A percentile compares a stretch with the other conserved stretches of the same genome.
Evolutionary conservation across 2,113 vertebrate genomes (phyloP).

Genomic region (Bubalus kerabau): DNA sequence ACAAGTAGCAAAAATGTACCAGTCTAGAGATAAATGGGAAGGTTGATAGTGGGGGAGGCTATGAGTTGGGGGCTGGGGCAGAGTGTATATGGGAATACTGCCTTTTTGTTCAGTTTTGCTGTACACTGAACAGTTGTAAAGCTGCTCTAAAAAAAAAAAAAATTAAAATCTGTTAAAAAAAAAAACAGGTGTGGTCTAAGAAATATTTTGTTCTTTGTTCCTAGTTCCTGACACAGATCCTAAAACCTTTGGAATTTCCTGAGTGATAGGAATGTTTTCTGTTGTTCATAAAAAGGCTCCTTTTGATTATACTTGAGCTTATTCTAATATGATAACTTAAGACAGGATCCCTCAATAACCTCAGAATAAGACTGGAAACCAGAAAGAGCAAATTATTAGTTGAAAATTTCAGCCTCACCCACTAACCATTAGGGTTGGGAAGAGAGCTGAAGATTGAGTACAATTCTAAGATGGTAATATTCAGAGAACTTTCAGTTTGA

Average conservation of each 20-base stretch:
- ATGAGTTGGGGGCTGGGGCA: rapidly evolving
- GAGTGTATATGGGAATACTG: neutral
- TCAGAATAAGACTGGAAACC: neutral
- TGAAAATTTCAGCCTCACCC: neutral
- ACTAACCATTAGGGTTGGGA: neutral
- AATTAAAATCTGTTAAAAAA: neutral
- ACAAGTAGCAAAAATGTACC: neutral
- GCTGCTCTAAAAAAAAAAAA: neutral
- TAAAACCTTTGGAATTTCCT: neutral
- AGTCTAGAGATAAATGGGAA: neutral
- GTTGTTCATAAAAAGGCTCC: neutral
- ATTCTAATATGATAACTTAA: neutral
- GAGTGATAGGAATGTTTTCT: neutral
- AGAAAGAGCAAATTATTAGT: neutral
- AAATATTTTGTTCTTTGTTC: neutral
- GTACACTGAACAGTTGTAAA: neutral
- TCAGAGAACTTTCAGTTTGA: neutral
- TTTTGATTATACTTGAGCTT: neutral
- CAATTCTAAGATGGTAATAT: neutral
- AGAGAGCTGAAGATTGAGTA: neutral
- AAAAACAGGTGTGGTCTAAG: neutral
- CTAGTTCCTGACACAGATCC: neutral
- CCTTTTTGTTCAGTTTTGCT: neutral
- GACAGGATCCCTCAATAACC: no score
- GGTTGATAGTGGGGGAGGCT: neutral